phyloP scores from a whole-genome alignment of 2,888 invertebrate species.

The Stegophylla sp. region DNA sequence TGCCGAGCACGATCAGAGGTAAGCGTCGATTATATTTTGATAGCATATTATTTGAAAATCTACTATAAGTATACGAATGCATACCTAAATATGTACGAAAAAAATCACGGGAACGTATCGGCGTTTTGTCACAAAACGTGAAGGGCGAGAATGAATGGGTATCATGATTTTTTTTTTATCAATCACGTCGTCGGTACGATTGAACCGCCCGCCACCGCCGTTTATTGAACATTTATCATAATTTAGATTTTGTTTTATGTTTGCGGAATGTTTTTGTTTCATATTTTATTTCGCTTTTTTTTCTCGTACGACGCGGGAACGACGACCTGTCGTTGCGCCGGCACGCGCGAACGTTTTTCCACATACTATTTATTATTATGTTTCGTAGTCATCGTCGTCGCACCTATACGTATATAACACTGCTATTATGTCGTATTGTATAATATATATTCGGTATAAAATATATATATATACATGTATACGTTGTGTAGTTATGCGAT shows the following conservation, averaged over 20 bases:
- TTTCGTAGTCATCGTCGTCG: background rate
- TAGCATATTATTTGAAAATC: background rate
- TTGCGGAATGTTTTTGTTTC: conserved; percentile 4
- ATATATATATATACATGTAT: background rate
- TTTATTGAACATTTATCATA: background rate
- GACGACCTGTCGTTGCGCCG: background rate
- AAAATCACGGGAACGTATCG: no score
- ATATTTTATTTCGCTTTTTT: background rate
- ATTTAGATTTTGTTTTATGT: background rate
- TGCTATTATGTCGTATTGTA: no score
- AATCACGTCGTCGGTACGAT: background rate
- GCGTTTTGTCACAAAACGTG: background rate
- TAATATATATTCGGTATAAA: no score
- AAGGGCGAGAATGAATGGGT: no score
- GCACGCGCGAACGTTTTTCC: conserved; percentile 13
- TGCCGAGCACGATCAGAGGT: conserved; percentile 58
- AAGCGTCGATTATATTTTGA: background rate
- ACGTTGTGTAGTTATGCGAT: conserved; percentile 11
- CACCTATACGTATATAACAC: no score
- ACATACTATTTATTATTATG: background rate
- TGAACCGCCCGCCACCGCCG: background rate
- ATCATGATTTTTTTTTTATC: background rate
- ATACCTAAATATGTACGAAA: no score
- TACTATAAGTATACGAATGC: background rate
- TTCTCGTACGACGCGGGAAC: conserved; percentile 9